These are phyloP conservation scores for Himantopus leucocephalus DNA, from an alignment of 2,113 vertebrate genomes.

Conservation along the genomic window DNA sequence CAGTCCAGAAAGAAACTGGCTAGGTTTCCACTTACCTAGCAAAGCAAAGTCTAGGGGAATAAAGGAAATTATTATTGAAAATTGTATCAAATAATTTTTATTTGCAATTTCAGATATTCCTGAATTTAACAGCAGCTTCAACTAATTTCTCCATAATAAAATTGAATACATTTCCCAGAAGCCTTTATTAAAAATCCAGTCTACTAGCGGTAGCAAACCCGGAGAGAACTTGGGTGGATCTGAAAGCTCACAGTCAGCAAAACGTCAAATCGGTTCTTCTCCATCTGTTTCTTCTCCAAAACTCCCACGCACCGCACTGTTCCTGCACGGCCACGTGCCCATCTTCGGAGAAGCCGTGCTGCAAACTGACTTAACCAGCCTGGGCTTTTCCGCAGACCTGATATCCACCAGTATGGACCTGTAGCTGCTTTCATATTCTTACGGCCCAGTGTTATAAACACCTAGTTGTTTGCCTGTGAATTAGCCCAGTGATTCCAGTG, in stretches of 20 bases:
- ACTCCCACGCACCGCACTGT: background rate
- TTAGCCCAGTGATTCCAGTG: background rate
- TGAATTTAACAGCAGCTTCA: background rate
- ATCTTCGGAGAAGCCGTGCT: background rate
- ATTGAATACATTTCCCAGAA: background rate
- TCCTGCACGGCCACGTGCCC: background rate
- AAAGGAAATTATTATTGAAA: background rate
- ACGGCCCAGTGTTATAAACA: fast-evolving
- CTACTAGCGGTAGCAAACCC: background rate
- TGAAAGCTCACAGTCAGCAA: background rate
- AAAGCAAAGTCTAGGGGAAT: background rate
- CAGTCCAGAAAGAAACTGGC: background rate
- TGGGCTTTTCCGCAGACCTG: background rate
- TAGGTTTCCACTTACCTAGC: background rate
- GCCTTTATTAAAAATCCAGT: background rate
- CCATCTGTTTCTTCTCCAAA: background rate
- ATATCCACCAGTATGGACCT: background rate
- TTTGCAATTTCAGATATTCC: background rate
- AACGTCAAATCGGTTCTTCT: background rate
- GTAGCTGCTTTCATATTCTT: background rate
- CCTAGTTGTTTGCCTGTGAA: background rate
- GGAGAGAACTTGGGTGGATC: background rate
- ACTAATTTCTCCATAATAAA: background rate
- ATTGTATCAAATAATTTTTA: background rate
- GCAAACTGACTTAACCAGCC: background rate